Percentiles rank a stretch among this genome's conserved stretches.
phyloP scores from a whole-genome alignment of 1,140 invertebrate species.

The Anastrepha obliqua region DNA sequence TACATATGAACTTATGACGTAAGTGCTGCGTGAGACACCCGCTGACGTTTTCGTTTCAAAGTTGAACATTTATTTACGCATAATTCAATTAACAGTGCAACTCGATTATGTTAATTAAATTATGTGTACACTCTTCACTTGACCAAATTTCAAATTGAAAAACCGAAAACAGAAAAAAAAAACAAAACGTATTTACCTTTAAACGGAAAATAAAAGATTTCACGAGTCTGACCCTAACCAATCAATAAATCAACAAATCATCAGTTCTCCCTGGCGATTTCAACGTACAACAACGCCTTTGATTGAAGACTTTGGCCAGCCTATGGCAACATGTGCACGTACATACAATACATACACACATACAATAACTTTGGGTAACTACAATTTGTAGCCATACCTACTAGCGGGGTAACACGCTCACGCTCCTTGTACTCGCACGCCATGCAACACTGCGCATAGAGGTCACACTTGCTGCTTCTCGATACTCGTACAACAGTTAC shows the following conservation, averaged over 20 bases:
- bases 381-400: neutral
- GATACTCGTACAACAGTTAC: neutral
- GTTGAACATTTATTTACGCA: neutral
- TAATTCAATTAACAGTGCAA: constrained; percentile 28
- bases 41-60: neutral
- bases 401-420: neutral
- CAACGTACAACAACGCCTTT: neutral
- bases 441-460: neutral
- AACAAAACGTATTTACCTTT: no score
- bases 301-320: constrained; percentile 1
- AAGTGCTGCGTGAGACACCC: neutral
- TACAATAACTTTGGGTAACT: neutral
- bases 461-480: neutral
- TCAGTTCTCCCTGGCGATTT: neutral
- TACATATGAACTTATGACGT: neutral
- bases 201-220: constrained; percentile 12
- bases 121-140: constrained; percentile 14
- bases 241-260: constrained; percentile 53
- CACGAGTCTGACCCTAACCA: constrained; percentile 40
- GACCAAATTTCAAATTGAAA: neutral
- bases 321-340: neutral
- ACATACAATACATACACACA: neutral
- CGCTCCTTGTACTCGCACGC: no score
- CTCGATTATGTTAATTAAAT: constrained; percentile 48
- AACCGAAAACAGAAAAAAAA: constrained; percentile 6